Evolutionary conservation across 2,113 vertebrate species (phyloP).

Genomic region (Semicossyphus pulcher): DNA sequence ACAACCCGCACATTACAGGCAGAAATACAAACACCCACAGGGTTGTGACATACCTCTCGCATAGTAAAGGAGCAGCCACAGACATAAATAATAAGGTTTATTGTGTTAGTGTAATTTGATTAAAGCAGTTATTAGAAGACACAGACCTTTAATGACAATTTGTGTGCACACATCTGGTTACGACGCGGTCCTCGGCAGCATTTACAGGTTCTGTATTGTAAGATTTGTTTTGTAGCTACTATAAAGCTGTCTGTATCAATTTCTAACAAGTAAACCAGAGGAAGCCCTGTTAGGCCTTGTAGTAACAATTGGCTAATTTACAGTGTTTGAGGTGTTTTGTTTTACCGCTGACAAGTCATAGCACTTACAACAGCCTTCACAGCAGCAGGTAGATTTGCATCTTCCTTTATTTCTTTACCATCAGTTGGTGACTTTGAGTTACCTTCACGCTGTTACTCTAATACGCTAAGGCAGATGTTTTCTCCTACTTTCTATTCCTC

Average conservation of each 20-base stretch:
- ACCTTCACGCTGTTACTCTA: background rate
- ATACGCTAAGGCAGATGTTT: background rate
- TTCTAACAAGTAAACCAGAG: background rate
- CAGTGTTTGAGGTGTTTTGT: too few species aligned
- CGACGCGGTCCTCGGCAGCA: background rate
- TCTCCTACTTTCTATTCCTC: conserved; percentile 42
- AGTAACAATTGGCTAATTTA: background rate
- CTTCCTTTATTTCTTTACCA: background rate
- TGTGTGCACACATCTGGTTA: background rate
- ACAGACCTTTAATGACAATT: background rate
- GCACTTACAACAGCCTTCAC: background rate
- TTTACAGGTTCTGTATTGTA: background rate
- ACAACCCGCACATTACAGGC: background rate
- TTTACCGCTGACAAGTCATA: background rate
- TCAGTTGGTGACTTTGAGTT: background rate
- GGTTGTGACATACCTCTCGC: background rate
- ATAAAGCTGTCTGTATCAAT: background rate
- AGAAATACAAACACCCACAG: background rate
- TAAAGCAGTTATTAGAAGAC: conserved; percentile 5
- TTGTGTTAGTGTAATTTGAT: background rate
- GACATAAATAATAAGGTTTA: background rate
- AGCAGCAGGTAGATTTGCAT: background rate
- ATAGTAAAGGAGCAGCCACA: background rate
- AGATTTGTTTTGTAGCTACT: conserved; percentile 7
- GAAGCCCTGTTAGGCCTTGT: background rate